These are phyloP conservation scores for Pterobdella sp. DNA, from an alignment of 2,888 invertebrate genomes.

Conservation along the genomic window DNA sequence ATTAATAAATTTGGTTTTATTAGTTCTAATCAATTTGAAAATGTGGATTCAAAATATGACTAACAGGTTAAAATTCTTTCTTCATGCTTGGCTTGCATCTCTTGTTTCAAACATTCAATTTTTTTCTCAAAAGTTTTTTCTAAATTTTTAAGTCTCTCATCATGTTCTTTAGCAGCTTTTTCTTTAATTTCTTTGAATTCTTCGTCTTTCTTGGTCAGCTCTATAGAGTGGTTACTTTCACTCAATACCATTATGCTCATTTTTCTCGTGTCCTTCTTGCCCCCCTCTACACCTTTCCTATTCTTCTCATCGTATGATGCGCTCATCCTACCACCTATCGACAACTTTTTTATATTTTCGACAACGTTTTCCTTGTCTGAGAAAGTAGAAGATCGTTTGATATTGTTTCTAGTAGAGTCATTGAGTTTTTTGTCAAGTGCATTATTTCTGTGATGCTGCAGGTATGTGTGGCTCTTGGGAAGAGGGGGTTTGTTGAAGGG, in stretches of 20 bases:
- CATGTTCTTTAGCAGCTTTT: neutral
- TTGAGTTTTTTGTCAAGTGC: neutral
- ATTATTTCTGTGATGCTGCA: neutral
- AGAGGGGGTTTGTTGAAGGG: neutral
- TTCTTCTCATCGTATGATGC: neutral
- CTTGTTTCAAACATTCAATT: neutral
- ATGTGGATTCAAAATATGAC: neutral
- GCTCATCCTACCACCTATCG: neutral
- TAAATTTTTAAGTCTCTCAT: neutral
- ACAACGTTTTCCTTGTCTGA: neutral
- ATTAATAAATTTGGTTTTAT: neutral
- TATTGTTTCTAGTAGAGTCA: too few relatives aligned
- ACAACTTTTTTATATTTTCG: neutral
- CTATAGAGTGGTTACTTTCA: neutral
- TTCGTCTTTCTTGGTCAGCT: neutral
- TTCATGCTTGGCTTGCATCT: neutral
- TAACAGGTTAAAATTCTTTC: neutral
- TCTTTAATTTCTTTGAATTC: neutral
- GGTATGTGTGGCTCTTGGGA: neutral
- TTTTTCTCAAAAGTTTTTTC: neutral
- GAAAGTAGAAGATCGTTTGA: neutral
- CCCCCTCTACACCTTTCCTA: neutral
- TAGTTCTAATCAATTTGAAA: neutral
- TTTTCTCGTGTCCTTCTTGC: neutral
- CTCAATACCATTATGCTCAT: neutral